Evolutionary conservation across 92 coral and sea anemone genomes (phyloP), one percentile per base, ranked within the genome.

Genomic region (Isaurus tuberculatus): DNA sequence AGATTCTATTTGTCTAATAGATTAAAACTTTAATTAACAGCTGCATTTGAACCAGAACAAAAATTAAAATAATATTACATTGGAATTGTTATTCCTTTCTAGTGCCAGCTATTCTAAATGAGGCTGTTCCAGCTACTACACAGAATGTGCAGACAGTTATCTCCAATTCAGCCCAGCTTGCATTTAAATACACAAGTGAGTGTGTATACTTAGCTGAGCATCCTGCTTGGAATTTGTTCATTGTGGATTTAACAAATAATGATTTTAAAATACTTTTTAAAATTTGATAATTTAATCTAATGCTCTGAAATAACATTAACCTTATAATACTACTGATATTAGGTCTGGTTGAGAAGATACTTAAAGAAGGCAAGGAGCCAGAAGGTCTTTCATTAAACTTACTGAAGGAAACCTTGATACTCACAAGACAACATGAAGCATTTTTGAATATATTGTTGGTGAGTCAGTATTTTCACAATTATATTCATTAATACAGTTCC

Each of bases 111-210:
- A 97, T 97, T 55, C 86, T 97, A 15, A 88, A 88, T 85, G 99
- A 97, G 83, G 99, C 99, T 23, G 94, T 97, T 44, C 99, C 99
- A 49, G 98, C 98, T 14, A 97, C 99, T 1, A 97, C 97, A 19
- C 95, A 90, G 84, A 97, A 94, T 88, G 98, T 97, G 25, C 99
- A 94, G 79, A 83, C 86, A 63, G 99, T 94, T 75, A 86, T 97
- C 69, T 90, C 88, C 65, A 91, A 70, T 69, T 90, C 97, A 34
- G 90, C 97, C 65, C 91, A 85, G 9, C 81, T 94, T 75, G 97
- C 95, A 22, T 94, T 90, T 71, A 80, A 81, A 55, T 97, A 94
- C 73, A 94, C 99, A 55, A 95, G 99, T 97, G 51, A 37, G 80
- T n/a, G n/a, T 4, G 19, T 25, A 7, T 2, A 9, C 17, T 15